These are phyloP conservation scores for Parauchenoglanis ngamensis DNA, from an alignment of 2,797 vertebrate genomes.

Conservation along the genomic window DNA sequence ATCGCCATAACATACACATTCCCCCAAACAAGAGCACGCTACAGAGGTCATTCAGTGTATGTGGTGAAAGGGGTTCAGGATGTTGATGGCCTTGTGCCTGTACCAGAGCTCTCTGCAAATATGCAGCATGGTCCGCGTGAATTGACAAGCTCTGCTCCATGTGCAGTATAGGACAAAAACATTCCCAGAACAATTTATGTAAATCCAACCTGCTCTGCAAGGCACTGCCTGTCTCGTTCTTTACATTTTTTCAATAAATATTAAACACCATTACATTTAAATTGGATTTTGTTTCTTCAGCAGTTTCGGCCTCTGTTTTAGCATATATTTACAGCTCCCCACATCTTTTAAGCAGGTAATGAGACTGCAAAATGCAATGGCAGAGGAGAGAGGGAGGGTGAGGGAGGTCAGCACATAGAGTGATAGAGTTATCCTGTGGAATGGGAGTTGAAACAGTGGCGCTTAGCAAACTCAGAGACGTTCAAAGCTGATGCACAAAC, in stretches of 20 bases:
- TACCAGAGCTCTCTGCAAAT: slow-evolving; percentile 53
- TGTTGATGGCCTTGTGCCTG: slow-evolving; percentile 53
- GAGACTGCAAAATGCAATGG: slow-evolving; percentile 71
- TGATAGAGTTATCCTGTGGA: slow-evolving; percentile 62
- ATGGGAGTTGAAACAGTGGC: slow-evolving; percentile 50
- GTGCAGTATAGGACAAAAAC: slow-evolving; percentile 59
- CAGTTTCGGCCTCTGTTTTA: slow-evolving; percentile 69
- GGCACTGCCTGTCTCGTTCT: slow-evolving; percentile 77
- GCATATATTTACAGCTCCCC: slow-evolving; percentile 71
- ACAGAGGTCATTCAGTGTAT: slow-evolving; percentile 27
- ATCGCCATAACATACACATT: slow-evolving; percentile 49
- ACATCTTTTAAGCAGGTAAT: slow-evolving; percentile 76
- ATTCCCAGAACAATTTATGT: slow-evolving; percentile 76
- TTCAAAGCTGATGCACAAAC: slow-evolving; percentile 49
- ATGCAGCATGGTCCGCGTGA: slow-evolving; percentile 48
- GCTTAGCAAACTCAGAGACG: slow-evolving; percentile 47
- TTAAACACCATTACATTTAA: slow-evolving; percentile 83
- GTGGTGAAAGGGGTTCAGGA: slow-evolving; percentile 36
- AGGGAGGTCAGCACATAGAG: slow-evolving; percentile 35
- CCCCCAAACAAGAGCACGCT: slow-evolving; percentile 32
- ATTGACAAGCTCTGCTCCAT: slow-evolving; percentile 43
- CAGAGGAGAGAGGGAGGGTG: slow-evolving; percentile 65
- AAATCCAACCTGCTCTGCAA: slow-evolving; percentile 73
- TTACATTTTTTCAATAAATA: slow-evolving; percentile 84
- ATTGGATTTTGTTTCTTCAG: slow-evolving; percentile 74